A percentile compares a stretch with the other conserved stretches of the same genome.
phyloP scores from a whole-genome alignment of 1,140 invertebrate species.

The Temnothorax curvispinosus region DNA sequence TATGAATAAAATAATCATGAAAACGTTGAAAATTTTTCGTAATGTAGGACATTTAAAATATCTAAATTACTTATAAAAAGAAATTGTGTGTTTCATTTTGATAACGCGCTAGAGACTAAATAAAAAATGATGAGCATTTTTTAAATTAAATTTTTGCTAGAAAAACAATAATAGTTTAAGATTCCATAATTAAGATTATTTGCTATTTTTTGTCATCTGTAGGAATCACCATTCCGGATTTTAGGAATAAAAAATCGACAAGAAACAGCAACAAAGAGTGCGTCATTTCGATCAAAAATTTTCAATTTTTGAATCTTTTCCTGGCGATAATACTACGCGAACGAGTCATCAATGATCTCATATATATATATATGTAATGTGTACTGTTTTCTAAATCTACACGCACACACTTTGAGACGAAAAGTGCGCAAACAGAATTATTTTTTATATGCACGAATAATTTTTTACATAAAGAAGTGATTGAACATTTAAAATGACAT shows the following conservation, averaged over 20 bases:
- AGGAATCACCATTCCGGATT: constrained; percentile 80
- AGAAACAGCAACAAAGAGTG: constrained; percentile 10
- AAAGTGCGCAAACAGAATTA: not conserved
- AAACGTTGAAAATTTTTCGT: not conserved
- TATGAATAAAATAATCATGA: not conserved
- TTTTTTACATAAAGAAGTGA: constrained; percentile 16
- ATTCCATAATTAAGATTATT: constrained; percentile 3
- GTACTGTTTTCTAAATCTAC: not conserved
- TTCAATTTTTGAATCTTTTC: constrained; percentile 75
- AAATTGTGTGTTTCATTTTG: not conserved
- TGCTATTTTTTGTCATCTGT: constrained; percentile 28
- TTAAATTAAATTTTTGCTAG: not conserved
- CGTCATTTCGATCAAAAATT: constrained; percentile 59
- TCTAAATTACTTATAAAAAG: not conserved
- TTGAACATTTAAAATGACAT: not conserved
- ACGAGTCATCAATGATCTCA: constrained; percentile 41
- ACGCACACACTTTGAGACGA: not conserved
- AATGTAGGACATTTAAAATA: not conserved
- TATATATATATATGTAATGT: not conserved
- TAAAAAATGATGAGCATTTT: not conserved
- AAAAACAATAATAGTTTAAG: not conserved
- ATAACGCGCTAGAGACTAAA: not conserved
- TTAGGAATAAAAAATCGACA: constrained; percentile 61
- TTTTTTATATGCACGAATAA: constrained; percentile 17
- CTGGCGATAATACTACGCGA: not conserved